phyloP scores from a whole-genome alignment of 1,140 invertebrate genomes.

The Protaetia brevitarsis region DNA sequence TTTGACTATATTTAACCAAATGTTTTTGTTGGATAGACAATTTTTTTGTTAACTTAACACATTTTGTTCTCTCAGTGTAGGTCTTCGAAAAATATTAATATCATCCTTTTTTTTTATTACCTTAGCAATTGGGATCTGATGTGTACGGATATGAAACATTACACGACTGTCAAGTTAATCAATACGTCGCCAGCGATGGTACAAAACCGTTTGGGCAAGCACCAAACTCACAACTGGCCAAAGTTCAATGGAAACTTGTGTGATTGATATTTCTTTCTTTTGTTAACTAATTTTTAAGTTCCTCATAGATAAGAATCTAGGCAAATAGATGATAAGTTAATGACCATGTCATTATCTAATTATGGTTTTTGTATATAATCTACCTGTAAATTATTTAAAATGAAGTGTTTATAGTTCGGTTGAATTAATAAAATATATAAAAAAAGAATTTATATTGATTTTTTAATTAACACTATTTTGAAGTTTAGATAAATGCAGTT shows the following conservation, averaged over 20 bases:
- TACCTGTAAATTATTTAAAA: conserved; percentile 2
- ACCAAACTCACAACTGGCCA: conserved; percentile 67
- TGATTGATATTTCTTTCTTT: conserved; percentile 20
- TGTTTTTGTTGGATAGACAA: too few species aligned
- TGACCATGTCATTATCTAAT: not conserved
- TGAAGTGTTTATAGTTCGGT: not conserved
- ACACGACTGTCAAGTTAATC: conserved; percentile 75
- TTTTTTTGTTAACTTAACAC: too few species aligned
- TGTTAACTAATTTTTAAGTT: not conserved
- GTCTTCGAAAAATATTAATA: not conserved
- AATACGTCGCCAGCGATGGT: conserved; percentile 69
- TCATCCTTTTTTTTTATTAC: conserved; percentile 31
- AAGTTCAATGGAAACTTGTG: conserved; percentile 70
- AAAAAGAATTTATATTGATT: too few species aligned
- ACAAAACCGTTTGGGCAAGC: conserved; percentile 69
- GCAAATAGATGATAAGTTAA: not conserved
- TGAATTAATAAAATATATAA: too few species aligned
- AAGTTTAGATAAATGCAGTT: too few species aligned
- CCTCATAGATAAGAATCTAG: not conserved
- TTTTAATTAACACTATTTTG: too few species aligned
- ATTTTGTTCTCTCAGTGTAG: too few species aligned
- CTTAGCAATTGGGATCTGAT: conserved; percentile 73
- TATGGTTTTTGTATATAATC: not conserved
- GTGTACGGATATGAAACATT: conserved; percentile 77
- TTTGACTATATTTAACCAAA: too few species aligned